These are phyloP conservation scores for Dromiciops gliroides DNA, from an alignment of 2,113 vertebrate species.

Conservation along the genomic window DNA sequence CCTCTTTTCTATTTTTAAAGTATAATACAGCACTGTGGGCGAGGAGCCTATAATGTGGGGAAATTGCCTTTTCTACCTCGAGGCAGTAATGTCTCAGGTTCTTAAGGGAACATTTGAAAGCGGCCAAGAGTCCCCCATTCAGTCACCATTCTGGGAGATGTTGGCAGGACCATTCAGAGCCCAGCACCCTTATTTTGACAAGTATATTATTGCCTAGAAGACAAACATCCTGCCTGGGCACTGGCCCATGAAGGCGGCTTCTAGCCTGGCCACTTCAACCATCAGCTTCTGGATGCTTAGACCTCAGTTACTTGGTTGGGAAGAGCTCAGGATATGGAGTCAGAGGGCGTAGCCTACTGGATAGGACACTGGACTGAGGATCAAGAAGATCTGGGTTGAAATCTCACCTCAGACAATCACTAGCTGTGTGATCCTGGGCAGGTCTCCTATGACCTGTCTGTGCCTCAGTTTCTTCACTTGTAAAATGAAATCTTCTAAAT, in stretches of 20 bases:
- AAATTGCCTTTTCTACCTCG: background rate
- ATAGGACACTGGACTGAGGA: background rate
- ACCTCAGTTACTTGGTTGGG: background rate
- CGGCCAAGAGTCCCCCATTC: background rate
- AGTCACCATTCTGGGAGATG: background rate
- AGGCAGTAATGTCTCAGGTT: background rate
- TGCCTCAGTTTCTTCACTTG: background rate
- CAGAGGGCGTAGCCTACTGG: background rate
- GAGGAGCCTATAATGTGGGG: background rate
- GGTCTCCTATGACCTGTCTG: background rate
- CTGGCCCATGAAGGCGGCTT: background rate
- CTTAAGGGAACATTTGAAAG: background rate
- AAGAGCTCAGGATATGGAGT: background rate
- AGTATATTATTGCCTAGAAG: background rate
- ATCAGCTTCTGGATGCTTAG: background rate
- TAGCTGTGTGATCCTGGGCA: background rate
- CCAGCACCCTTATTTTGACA: background rate
- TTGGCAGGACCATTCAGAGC: background rate
- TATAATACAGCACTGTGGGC: constrained; percentile 8
- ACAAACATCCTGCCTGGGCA: background rate
- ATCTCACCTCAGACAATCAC: background rate
- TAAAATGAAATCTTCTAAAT: background rate
- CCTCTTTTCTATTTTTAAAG: constrained; percentile 4
- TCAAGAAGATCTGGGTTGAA: too few species aligned
- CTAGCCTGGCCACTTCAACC: background rate